A percentile compares a stretch with the other conserved stretches of the same genome.
Conservation (phyloP, 1,140 invertebrate species). For the Drosophila burlai region DNA sequence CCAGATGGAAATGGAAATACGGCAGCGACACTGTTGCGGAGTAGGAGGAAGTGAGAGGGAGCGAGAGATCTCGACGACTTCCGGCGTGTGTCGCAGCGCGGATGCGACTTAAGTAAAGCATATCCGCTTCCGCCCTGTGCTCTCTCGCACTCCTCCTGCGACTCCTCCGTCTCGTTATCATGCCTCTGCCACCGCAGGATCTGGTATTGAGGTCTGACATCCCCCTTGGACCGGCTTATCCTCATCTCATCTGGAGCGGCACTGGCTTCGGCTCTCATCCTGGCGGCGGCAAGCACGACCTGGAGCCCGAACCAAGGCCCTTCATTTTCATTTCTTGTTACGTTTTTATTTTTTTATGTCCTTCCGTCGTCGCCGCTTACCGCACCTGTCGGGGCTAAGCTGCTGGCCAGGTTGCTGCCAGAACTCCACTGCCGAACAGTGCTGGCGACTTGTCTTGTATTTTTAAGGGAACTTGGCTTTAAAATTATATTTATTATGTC, state of each 20-base stretch:
- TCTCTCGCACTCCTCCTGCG: slow-evolving; percentile 30
- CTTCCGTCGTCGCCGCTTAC: slow-evolving; percentile 67
- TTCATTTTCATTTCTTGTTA: slow-evolving; percentile 83
- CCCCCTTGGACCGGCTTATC: slow-evolving; percentile 28
- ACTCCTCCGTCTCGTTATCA: slow-evolving; percentile 11
- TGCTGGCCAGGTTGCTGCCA: slow-evolving; percentile 64
- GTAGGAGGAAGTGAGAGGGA: slow-evolving; percentile 1
- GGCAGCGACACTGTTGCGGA: slow-evolving; percentile 7
- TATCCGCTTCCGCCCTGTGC: slow-evolving; percentile 77
- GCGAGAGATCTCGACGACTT: slow-evolving; percentile 66
- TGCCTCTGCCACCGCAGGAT: slow-evolving; percentile 34
- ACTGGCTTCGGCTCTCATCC: slow-evolving; percentile 74
- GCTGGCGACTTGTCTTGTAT: not conserved
- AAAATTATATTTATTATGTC: not conserved
- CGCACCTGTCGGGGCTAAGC: slow-evolving; percentile 67
- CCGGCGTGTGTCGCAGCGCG: slow-evolving; percentile 79
- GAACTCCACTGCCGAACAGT: slow-evolving; percentile 15
- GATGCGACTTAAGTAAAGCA: slow-evolving; percentile 83
- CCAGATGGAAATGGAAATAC: slow-evolving; percentile 46
- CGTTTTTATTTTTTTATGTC: slow-evolving; percentile 72
- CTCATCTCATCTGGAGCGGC: slow-evolving; percentile 59
- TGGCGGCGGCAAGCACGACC: slow-evolving; percentile 15
- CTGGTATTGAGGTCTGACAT: slow-evolving; percentile 57
- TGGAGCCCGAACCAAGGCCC: slow-evolving; percentile 28
- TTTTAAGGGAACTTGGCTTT: not conserved